Evolutionary conservation across 2,797 vertebrate species (phyloP).

Genomic region (Pangasius mekongensis): DNA sequence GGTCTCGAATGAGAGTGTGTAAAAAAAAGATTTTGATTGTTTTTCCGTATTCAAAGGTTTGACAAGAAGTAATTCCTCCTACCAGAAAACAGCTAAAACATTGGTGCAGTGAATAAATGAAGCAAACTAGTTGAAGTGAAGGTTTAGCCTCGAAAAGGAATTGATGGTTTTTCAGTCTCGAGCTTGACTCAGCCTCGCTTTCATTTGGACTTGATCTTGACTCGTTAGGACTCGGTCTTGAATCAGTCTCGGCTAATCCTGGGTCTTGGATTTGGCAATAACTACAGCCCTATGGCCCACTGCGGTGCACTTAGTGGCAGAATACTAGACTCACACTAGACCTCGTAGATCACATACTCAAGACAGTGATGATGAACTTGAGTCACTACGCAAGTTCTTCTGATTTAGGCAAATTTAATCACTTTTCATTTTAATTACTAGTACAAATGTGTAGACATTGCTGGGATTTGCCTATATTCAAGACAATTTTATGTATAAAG

Average conservation of each 20-base stretch:
- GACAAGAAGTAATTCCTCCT: not conserved
- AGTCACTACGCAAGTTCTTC: not conserved
- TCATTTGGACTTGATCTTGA: slow-evolving; percentile 1
- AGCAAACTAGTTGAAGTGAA: not conserved
- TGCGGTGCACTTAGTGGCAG: not conserved
- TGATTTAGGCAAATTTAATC: not conserved
- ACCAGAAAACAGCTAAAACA: not conserved
- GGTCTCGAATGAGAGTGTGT: too few species aligned
- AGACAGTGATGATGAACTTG: not conserved
- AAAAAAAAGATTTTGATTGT: too few species aligned
- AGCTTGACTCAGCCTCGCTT: not conserved
- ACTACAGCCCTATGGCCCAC: not conserved
- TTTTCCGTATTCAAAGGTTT: not conserved
- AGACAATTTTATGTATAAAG: not conserved
- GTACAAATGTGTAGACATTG: not conserved
- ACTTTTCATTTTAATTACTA: not conserved
- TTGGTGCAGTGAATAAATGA: not conserved
- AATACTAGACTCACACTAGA: not conserved
- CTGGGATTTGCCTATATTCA: not conserved
- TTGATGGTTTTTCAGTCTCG: not conserved
- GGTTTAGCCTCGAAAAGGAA: not conserved
- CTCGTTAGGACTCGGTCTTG: not conserved
- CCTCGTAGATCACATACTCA: not conserved
- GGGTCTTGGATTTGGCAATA: not conserved
- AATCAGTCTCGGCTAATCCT: slow-evolving; percentile 8